Evolutionary conservation across 2,888 invertebrate genomes (phyloP), one percentile per base, ranked within the genome.

Genomic region (Cancer borealis): DNA sequence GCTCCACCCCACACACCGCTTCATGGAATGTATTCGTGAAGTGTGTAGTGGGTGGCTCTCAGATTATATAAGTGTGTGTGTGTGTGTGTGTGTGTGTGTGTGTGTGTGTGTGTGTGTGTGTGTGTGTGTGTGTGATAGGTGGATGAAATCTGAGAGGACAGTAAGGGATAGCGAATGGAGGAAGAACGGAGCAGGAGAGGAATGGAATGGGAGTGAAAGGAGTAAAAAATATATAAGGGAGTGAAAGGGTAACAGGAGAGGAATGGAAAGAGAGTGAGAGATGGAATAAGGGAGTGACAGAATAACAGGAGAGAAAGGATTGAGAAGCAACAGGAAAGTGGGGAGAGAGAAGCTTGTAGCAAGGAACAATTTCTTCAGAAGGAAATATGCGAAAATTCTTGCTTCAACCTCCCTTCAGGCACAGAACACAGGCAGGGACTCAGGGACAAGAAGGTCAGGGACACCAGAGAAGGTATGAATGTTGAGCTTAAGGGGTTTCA

Each of bases 31-130:
- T 66, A n/a, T 66, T 66, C 21, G 66, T 66, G n/a, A 66, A 66
- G 66, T 66, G 66, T 66, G n/a, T 26, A 66, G 66, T 66, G 66
- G 66, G n/a, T 66, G 79, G 46, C 46, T 49, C 21, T 88, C n/a
- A 47, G 46, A 26, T 49, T 79, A 79, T 30, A 30, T 79, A 30
- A 30, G 30, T 30, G 30, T 79, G 79, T 79, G 79, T 79, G 79
- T 88, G 88, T 46, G 88, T 88, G 47, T 39, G 45, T 88, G 88
- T 39, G 45, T 88, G 88, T 21, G 45, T 88, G 88, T 39, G 88
- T 88, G 45, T 39, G 17, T 49, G 49, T 2, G 49, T 49, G 49
- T 49, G 49, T 66, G 66, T 4, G 66, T 66, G 30, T 26, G 26
- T 79, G 79, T 79, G 79, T 79, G 79, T 88, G 88, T 88, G 46